Conservation (phyloP, 2,797 vertebrate species). For the Poeciliopsis turneri region DNA sequence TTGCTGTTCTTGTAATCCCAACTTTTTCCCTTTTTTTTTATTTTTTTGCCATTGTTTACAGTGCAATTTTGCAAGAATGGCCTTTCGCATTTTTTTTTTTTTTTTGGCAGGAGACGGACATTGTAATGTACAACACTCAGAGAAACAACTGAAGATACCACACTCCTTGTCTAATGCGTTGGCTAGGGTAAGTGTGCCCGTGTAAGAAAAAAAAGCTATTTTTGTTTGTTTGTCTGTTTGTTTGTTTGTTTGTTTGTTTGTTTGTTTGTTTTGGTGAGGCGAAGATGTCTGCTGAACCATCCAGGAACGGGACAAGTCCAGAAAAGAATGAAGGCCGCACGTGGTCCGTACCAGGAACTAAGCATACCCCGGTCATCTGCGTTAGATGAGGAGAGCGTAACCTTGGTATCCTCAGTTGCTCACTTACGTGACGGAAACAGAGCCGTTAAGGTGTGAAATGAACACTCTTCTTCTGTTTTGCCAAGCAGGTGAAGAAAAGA, state of each 20-base stretch:
- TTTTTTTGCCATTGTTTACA: constrained; percentile 2
- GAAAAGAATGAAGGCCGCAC: constrained; percentile 49
- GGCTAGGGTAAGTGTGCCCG: constrained; percentile 61
- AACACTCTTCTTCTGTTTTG: constrained; percentile 99
- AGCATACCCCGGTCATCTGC: constrained; percentile 84
- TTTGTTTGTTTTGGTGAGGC: constrained; percentile 16
- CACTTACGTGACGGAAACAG: constrained; percentile 99
- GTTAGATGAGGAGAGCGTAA: constrained; percentile 84
- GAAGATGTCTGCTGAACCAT: constrained; percentile 23
- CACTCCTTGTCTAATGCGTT: constrained; percentile 86
- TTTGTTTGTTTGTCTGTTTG: too few relatives aligned
- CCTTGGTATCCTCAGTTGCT: constrained; percentile 97
- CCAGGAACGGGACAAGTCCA: constrained; percentile 39
- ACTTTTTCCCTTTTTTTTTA: neutral
- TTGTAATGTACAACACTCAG: constrained; percentile 90
- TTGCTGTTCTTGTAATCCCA: constrained; percentile 5
- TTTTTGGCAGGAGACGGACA: constrained; percentile 84
- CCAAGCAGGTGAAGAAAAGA: constrained; percentile 98
- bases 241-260: neutral
- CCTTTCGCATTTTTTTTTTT: constrained; percentile 78
- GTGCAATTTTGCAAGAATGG: constrained; percentile 74
- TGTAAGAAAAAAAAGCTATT: constrained; percentile 44
- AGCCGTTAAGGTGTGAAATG: constrained; percentile 99
- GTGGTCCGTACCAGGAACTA: constrained; percentile 80
- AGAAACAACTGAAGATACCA: constrained; percentile 99